phyloP scores from a whole-genome alignment of 2,888 invertebrate genomes.

The Habrosyne pyritoides region DNA sequence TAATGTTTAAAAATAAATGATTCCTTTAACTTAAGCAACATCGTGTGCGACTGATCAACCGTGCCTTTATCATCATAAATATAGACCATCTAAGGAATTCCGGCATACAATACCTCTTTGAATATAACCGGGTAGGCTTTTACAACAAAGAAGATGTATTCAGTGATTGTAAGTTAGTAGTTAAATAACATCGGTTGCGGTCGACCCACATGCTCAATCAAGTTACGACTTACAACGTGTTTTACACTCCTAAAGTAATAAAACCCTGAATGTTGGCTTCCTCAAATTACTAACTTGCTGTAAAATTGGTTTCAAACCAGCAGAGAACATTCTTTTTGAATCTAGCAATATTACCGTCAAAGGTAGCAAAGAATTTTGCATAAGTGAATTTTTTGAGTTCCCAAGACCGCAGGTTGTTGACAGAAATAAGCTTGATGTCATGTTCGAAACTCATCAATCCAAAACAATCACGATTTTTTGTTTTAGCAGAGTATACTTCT shows the following conservation, averaged over 20 bases:
- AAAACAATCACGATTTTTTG: background rate
- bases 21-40: no score
- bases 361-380: background rate
- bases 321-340: background rate
- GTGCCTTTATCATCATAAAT: no score
- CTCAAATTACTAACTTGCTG: slow-evolving; percentile 21
- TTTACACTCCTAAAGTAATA: slow-evolving; percentile 33
- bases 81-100: no score
- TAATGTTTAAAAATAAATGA: no score
- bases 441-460: background rate
- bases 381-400: background rate
- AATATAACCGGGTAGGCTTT: background rate
- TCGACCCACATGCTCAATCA: slow-evolving; percentile 40
- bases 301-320: background rate
- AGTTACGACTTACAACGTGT: slow-evolving; percentile 33
- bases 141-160: slow-evolving; percentile 27
- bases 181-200: slow-evolving; percentile 38
- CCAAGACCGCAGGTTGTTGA: background rate
- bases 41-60: no score
- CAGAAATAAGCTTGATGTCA: background rate
- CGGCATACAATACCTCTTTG: background rate
- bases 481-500: background rate
- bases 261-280: slow-evolving; percentile 24
- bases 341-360: background rate
- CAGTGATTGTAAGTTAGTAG: slow-evolving; percentile 33